Evolutionary conservation across 2,113 vertebrate genomes (phyloP), one percentile per base, ranked within the genome.

Genomic region (Pithys albifrons): DNA sequence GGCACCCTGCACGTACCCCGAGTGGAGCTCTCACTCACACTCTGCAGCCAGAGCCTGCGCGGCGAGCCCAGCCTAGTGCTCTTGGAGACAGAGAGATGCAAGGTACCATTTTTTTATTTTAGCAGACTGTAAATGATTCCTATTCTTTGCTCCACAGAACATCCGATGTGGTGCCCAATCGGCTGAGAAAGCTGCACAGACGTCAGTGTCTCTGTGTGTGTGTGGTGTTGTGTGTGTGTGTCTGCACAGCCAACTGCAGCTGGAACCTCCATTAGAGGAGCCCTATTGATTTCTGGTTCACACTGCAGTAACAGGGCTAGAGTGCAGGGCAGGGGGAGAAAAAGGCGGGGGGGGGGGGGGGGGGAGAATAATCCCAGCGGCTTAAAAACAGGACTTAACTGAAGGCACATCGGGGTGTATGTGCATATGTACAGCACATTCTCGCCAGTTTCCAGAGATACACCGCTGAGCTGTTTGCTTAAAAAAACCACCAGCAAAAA

Each of bases 121-220:
- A 65, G 85, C 82, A 37, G 96, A 86, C 97, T 97, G 95, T 94
- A 96, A 97, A 96, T 73, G 85, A 95, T 95, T 95, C 88, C 96
- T 96, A 91, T 97, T 98, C 98, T 98, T 96, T 97, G 98, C 98
- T 98, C 96, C 96, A 94, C 93, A 97, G 98, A 99, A 98, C 98
- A 98, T 99, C 98, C 98, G 98, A 98, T 98, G 97, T 96, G 94
- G 94, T 88, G 95, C 95, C 98, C 98, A 99, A 98, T 98, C 97
- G 93, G 98, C 98, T 82, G 95, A 91, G 93, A 91, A 98, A 92
- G 97, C 97, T 87, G 95, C 95, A 28, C 90, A 95, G 97, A 98
- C 98, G 98, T 99, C 98, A 98, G 89, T 93, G 95, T 79, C 82
- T 51, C 79, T 55, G 80, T 11, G 93, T 24, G 76, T 29, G 74